These are phyloP conservation scores for Adineta ricciae DNA, from an alignment of 2,888 invertebrate genomes.

Conservation along the genomic window DNA sequence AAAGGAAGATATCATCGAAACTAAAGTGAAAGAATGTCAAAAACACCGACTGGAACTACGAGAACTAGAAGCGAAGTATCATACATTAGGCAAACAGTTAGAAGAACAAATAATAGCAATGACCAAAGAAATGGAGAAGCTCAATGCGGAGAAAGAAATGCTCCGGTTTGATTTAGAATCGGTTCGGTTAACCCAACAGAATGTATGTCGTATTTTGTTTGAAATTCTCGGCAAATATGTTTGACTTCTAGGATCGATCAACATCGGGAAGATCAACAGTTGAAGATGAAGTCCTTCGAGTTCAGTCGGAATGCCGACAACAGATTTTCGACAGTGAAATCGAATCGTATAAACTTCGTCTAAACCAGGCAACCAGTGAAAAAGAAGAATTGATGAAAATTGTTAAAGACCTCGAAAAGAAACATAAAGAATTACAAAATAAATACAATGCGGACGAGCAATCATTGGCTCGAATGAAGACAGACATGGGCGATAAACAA, in stretches of 20 bases:
- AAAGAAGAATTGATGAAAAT: neutral
- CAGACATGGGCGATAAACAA: neutral
- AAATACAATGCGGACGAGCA: neutral
- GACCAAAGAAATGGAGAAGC: conserved; percentile 21
- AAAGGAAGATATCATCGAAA: conserved; percentile 26
- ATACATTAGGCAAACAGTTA: conserved; percentile 12
- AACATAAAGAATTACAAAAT: neutral
- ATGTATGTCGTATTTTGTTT: neutral
- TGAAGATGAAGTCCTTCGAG: neutral
- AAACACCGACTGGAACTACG: conserved; percentile 27
- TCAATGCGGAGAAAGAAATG: conserved; percentile 29
- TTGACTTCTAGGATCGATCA: neutral
- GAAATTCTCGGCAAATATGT: too few species aligned
- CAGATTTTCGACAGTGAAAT: neutral
- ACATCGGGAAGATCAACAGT: neutral
- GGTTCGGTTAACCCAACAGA: neutral
- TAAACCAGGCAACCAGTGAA: neutral
- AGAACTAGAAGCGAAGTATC: conserved; percentile 26
- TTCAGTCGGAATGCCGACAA: neutral
- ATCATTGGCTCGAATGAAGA: neutral
- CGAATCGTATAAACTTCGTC: neutral
- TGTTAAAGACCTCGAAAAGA: neutral
- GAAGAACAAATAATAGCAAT: conserved; percentile 21
- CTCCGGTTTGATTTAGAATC: conserved; percentile 20
- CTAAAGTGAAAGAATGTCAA: conserved; percentile 29